Conservation (phyloP, 1,140 invertebrate species). For the Copidosoma floridanum region DNA sequence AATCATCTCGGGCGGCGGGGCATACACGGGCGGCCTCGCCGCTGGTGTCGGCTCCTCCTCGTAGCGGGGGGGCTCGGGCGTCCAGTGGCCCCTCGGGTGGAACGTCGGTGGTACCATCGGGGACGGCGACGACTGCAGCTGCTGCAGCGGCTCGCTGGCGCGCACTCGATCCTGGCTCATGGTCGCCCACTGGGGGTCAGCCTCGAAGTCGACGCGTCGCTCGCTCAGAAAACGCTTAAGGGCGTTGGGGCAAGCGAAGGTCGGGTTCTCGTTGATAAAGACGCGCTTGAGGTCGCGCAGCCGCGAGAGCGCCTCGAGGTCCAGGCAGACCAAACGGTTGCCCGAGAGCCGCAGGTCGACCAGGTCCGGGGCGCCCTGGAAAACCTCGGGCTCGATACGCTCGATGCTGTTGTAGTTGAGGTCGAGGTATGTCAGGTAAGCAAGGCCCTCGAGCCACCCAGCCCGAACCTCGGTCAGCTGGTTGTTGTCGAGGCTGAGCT, state of each 20-base stretch:
- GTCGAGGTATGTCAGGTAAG: conserved; percentile 46
- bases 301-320: conserved; percentile 37
- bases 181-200: conserved; percentile 39
- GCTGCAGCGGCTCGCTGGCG: background rate
- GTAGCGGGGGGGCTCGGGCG: background rate
- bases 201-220: conserved; percentile 36
- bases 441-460: conserved; percentile 42
- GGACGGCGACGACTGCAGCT: background rate
- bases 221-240: conserved; percentile 36
- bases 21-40: background rate
- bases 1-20: conserved; percentile 18
- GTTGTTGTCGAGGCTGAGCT: conserved; percentile 47
- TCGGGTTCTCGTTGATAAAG: conserved; percentile 43
- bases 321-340: conserved; percentile 45
- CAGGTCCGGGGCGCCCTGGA: conserved; percentile 35
- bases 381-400: conserved; percentile 43
- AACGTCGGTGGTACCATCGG: background rate
- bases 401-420: conserved; percentile 48
- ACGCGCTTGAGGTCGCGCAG: conserved; percentile 42
- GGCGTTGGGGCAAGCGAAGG: conserved; percentile 48
- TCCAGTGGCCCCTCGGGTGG: conserved; percentile 30
- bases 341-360: conserved; percentile 50
- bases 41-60: background rate
- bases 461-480: conserved; percentile 34
- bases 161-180: conserved; percentile 31